Percentiles rank a stretch among this genome's conserved stretches.
phyloP scores from a whole-genome alignment of 2,888 invertebrate species.

The Agonopterix heracliana region DNA sequence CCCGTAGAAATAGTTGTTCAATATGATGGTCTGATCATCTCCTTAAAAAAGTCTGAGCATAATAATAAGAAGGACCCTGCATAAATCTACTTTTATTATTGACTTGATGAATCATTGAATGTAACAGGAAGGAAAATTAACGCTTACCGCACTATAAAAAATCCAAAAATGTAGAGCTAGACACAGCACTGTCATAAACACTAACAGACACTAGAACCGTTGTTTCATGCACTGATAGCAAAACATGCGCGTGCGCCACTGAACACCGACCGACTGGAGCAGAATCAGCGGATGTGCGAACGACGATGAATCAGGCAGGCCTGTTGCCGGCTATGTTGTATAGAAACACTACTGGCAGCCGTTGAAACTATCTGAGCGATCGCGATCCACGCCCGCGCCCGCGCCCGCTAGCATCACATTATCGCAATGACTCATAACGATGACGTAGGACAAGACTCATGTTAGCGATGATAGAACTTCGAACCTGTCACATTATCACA shows the following conservation, averaged over 20 bases:
- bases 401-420: constrained; percentile 11
- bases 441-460: constrained; percentile 30
- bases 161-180: constrained; percentile 16
- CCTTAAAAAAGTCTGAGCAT: too few species aligned
- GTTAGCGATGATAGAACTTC: constrained; percentile 12
- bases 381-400: constrained; percentile 16
- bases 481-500: too few species aligned
- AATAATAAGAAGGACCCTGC: too few species aligned
- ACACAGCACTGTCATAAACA: constrained; percentile 33
- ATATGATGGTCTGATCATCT: too few species aligned
- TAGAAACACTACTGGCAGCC: constrained; percentile 36
- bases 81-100: too few species aligned
- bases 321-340: constrained; percentile 46
- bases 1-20: too few species aligned
- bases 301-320: constrained; percentile 50
- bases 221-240: constrained; percentile 58
- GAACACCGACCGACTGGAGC: constrained; percentile 45
- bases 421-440: constrained; percentile 35
- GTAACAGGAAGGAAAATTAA: too few species aligned
- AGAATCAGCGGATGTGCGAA: constrained; percentile 46
- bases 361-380: constrained; percentile 27
- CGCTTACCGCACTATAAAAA: background rate
- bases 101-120: too few species aligned
- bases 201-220: constrained; percentile 44
- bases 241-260: constrained; percentile 52